A percentile compares a stretch with the other conserved stretches of the same genome.
phyloP scores from a whole-genome alignment of 2,797 vertebrate species.

The Dendrocincla tyrannina region DNA sequence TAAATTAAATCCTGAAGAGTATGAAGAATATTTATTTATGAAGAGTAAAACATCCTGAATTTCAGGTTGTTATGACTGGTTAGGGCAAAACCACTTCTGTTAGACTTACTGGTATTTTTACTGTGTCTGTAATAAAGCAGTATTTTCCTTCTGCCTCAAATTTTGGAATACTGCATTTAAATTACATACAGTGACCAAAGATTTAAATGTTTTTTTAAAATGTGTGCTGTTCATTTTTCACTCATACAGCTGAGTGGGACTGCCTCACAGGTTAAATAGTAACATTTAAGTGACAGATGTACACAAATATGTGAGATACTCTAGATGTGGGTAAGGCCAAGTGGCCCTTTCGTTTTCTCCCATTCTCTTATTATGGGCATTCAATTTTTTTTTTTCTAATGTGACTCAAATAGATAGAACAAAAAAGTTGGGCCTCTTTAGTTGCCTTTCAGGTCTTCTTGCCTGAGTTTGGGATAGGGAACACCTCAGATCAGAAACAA shows the following conservation, averaged over 20 bases:
- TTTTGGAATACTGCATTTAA: neutral
- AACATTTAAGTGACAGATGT: neutral
- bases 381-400: neutral
- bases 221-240: neutral
- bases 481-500: neutral
- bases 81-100: neutral
- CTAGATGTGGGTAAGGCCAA: neutral
- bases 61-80: neutral
- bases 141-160: neutral
- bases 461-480: neutral
- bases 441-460: neutral
- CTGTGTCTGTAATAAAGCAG: neutral
- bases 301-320: neutral
- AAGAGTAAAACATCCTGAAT: neutral
- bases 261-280: neutral
- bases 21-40: too few relatives aligned
- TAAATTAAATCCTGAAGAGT: constrained; percentile 9
- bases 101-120: neutral
- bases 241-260: neutral
- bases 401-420: neutral
- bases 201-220: neutral
- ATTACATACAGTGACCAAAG: neutral
- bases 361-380: neutral
- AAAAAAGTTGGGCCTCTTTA: neutral
- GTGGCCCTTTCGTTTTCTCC: neutral